Percentiles rank a stretch among this genome's conserved stretches.
Evolutionary conservation across 2,888 invertebrate species (phyloP).

Genomic region (Pomacea canaliculata): DNA sequence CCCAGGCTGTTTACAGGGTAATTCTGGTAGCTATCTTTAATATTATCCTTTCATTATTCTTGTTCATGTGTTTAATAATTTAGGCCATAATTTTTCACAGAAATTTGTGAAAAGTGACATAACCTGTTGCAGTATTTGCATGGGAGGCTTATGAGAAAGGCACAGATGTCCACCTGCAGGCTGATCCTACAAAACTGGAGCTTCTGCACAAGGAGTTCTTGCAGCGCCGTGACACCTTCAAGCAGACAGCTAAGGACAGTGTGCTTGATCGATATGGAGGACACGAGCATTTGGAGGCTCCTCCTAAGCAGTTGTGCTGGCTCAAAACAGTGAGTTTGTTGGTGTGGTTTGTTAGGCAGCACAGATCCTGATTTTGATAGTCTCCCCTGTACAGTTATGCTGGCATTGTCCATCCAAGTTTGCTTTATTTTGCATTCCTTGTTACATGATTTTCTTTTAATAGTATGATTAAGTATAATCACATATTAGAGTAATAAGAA

Average conservation of each 20-base stretch:
- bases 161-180: conserved; percentile 77
- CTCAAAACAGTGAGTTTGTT: conserved; percentile 81
- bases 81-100: no score
- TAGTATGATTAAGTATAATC: no score
- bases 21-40: no score
- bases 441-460: no score
- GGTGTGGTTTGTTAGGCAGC: no score
- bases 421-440: no score
- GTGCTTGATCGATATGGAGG: conserved; percentile 96
- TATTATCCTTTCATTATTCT: no score
- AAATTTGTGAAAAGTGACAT: conserved; percentile 18
- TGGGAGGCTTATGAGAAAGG: conserved; percentile 91
- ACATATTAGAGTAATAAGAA: no score
- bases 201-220: conserved; percentile 90
- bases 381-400: no score
- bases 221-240: conserved; percentile 89
- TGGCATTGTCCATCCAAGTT: no score
- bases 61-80: background rate
- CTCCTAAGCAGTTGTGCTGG: conserved; percentile 89
- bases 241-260: conserved; percentile 83
- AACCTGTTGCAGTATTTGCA: conserved; percentile 79
- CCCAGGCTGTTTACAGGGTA: no score
- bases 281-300: conserved; percentile 86
- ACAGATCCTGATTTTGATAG: no score
- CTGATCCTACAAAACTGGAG: conserved; percentile 98